Evolutionary conservation across 2,797 vertebrate genomes (phyloP), one percentile per base, ranked within the genome.

Genomic region (Pampus argenteus): DNA sequence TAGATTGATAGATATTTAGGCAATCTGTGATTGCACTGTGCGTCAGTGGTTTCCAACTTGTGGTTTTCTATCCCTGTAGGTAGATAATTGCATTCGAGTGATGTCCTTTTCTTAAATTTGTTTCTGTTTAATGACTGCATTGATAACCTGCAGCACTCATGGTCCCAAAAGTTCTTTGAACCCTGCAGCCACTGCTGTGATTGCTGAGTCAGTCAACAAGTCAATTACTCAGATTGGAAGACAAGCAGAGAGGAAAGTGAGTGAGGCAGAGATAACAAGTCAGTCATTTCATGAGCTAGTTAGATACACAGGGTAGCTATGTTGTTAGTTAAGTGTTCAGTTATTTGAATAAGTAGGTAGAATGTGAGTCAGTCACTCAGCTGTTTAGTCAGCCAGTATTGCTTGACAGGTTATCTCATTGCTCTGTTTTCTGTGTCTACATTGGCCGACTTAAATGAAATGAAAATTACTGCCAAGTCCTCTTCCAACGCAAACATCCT

Each of bases 1-100:
- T 71, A 45, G 20, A 60, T 71, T 42, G 45, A 69, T 38, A 69
- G 34, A 76, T 71, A 51, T 80, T 70, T 20, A 64, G 23, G 56
- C 6, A 48, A 36, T 15, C 5, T 6, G 9, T 45, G 26, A 34
- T 71, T 57, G 13, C 18, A 49, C n/a, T 8, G 28, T 67, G 22
- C 48, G 15, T 56, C 48, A 38, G 36, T 59, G 10, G 52, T 29
- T 61, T 25, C 50, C 13, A 54, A 26, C 51, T 42, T 22, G 57
- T 31, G 55, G 29, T 66, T 63, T 72, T 81, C 36, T 63, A 54
- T 68, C 23, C 26, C 22, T 34, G 31, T 25, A 4, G 23, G 14
- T 48, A 56, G 51, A 49, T 66, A 36, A 47, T 74, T 77, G 49
- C 18, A 44, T 67, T 58, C 9, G 55, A 66, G 20, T 28, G 26